Evolutionary conservation across 2,797 vertebrate species (phyloP).

Genomic region (Manis pentadactyla): DNA sequence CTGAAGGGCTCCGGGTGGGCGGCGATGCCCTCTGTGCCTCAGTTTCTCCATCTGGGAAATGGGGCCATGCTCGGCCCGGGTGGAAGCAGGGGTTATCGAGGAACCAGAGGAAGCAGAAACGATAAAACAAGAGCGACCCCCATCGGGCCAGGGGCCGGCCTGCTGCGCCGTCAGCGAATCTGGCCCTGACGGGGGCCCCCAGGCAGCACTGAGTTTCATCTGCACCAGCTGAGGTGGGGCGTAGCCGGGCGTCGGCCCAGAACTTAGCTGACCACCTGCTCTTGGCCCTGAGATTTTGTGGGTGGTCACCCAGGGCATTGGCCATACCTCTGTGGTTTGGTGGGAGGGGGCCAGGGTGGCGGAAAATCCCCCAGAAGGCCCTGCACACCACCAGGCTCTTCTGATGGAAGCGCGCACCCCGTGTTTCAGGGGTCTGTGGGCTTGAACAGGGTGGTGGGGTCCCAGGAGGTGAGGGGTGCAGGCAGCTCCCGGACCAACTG

Average conservation of each 20-base stretch:
- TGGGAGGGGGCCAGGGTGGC: background rate
- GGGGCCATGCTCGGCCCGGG: background rate
- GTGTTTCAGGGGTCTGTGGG: background rate
- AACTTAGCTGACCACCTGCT: background rate
- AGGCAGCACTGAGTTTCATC: background rate
- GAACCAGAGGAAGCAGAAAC: background rate
- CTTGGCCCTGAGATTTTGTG: background rate
- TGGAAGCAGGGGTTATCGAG: background rate
- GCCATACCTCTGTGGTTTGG: rapidly evolving
- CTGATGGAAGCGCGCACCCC: background rate
- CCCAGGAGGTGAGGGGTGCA: background rate
- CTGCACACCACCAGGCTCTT: background rate
- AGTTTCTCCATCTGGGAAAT: background rate
- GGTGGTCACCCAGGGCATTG: background rate
- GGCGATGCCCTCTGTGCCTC: background rate
- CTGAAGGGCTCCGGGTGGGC: rapidly evolving
- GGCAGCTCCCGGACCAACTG: background rate
- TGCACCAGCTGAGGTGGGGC: background rate
- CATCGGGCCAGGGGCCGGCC: background rate
- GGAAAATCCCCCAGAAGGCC: background rate
- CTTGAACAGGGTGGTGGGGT: background rate
- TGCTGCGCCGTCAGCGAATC: no score
- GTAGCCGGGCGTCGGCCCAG: rapidly evolving
- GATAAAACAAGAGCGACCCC: rapidly evolving
- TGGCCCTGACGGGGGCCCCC: no score